These are phyloP conservation scores for Papilio xuthus DNA, from an alignment of 1,140 invertebrate species.

Conservation along the genomic window DNA sequence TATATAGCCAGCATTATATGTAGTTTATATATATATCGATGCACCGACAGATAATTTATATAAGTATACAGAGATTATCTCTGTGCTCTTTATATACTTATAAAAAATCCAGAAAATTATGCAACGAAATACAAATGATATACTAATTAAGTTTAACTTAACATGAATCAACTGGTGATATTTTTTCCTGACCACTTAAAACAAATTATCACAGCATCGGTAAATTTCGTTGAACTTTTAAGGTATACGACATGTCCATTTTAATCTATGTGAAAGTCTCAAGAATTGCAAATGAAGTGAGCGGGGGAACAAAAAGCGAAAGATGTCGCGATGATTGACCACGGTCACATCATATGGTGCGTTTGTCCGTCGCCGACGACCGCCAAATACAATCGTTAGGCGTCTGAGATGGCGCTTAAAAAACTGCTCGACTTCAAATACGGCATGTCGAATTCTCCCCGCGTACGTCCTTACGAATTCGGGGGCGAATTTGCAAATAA, in stretches of 20 bases:
- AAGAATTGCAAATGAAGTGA: constrained; percentile 8
- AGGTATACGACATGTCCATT: background rate
- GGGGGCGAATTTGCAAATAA: constrained; percentile 11
- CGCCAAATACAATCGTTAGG: constrained; percentile 21
- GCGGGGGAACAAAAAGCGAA: background rate
- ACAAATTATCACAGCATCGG: background rate
- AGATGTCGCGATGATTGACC: constrained; percentile 11
- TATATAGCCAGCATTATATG: background rate
- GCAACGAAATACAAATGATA: background rate
- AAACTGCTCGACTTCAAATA: constrained; percentile 4
- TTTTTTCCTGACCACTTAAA: background rate
- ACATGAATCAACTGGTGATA: background rate
- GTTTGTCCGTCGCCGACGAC: constrained; percentile 2
- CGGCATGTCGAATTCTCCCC: background rate
- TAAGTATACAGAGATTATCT: too few relatives aligned
- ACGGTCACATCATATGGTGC: constrained; percentile 1
- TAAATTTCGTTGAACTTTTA: constrained; percentile 12
- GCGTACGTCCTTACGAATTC: constrained; percentile 16
- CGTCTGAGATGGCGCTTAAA: constrained; percentile 21
- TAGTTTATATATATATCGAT: background rate
- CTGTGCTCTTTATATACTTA: too few relatives aligned
- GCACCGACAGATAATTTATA: background rate
- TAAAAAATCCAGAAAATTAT: background rate
- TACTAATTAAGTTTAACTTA: background rate
- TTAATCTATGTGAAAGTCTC: background rate